Evolutionary conservation across 1,140 invertebrate genomes (phyloP), one percentile per base, ranked within the genome.

Genomic region (Drosophila mauritiana): DNA sequence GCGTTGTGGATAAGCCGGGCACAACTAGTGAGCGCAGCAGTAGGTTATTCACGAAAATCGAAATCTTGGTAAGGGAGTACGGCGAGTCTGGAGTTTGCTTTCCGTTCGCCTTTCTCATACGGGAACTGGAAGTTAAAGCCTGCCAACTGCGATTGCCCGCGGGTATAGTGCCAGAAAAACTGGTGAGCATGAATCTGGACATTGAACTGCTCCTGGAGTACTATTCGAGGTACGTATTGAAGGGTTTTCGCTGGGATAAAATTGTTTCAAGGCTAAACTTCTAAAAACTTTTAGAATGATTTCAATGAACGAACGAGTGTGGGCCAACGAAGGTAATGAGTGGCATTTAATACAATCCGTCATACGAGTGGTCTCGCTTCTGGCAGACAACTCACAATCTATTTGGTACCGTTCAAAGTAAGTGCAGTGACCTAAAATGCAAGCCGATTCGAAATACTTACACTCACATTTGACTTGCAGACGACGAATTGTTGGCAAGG

Each of bases 291-390:
- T 27, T 39, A 88, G 96, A 91, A 93, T 96, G 93, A 94, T 96
- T 78, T 95, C 95, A 31, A 94, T 95, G 78, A 96, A 96, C 86
- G 96, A 96, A 83, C 93, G 95, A 63, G 94, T 95, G 63, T 97
- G 96, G 96, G 92, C 96, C 49, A 95, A 94, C 25, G 95, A 96
- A 93, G 95, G 96, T 17, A 96, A 96, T 82, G 96, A 97, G 92
- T 95, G 95, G 91, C 96, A 97, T 93, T 93, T 96, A 34, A 95
- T 96, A 55, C 94, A 95, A 91, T 95, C 94, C 0, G 95, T 95
- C 27, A 94, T 95, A 39, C 93, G 94, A 79, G 93, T 96, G 77
- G 94, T 96, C 53, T 94, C 94, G 45, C 93, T 94, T 42, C 94
- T 96, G 67, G 93, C 76, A 45, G 81, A 75, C 48, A 90, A 79